phyloP scores from a whole-genome alignment of 53 echinoderm and acorn worm species.

The Stichopus horrens region DNA sequence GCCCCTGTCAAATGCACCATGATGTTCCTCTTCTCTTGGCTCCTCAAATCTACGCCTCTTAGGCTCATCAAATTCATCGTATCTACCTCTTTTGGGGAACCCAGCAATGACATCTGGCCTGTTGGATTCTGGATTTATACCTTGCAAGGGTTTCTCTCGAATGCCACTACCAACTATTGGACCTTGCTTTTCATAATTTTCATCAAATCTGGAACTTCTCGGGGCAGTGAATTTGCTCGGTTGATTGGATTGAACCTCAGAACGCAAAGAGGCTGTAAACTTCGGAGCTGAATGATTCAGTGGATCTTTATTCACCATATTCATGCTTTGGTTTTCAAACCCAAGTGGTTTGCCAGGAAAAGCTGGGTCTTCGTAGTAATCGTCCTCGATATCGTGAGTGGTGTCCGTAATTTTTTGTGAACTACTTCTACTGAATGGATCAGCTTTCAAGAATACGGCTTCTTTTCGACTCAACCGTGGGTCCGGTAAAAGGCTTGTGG shows the following conservation, averaged over 20 bases:
- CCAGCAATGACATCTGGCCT: neutral
- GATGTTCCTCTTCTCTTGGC: neutral
- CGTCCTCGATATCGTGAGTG: constrained; percentile 18
- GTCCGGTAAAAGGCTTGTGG: neutral
- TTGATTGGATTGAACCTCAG: neutral
- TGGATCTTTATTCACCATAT: neutral
- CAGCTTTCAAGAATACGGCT: neutral
- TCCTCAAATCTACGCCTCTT: neutral
- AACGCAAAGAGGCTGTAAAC: neutral
- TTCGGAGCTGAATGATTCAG: neutral
- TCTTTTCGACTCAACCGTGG: neutral
- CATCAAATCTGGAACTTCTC: constrained; percentile 20
- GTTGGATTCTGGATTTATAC: neutral
- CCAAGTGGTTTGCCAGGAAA: constrained; percentile 47
- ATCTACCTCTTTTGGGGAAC: neutral
- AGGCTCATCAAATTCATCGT: neutral
- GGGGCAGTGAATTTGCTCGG: neutral
- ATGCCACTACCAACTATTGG: neutral
- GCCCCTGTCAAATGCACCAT: neutral
- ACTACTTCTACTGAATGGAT: neutral
- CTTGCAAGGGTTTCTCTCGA: neutral
- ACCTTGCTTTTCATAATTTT: constrained; percentile 24
- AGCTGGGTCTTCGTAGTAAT: constrained; percentile 45
- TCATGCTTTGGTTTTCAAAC: neutral
- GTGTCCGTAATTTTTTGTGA: neutral